Evolutionary conservation across 2,888 invertebrate genomes (phyloP).

Genomic region (Coelinius sp.): DNA sequence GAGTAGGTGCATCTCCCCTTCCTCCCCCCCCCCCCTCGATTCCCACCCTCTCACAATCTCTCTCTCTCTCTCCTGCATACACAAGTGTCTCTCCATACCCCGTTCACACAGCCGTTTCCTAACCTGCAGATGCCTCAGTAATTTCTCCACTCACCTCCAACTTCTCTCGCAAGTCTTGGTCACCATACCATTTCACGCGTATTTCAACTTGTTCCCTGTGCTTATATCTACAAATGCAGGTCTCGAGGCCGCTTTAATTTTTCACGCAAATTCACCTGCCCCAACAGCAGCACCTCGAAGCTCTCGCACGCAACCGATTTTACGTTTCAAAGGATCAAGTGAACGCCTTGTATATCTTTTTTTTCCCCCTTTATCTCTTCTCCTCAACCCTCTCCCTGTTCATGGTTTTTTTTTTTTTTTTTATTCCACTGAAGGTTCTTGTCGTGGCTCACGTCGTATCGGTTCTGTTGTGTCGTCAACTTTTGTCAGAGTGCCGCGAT

Average conservation of each 20-base stretch:
- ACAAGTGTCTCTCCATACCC: conserved; percentile 27
- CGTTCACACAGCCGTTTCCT: conserved; percentile 17
- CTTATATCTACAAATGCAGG: not conserved
- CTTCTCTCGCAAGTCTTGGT: not conserved
- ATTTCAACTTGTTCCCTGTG: not conserved
- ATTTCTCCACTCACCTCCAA: conserved; percentile 9
- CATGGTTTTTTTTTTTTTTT: not conserved
- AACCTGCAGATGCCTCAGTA: conserved; percentile 32
- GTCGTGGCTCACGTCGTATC: conserved; percentile 27
- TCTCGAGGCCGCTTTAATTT: conserved; percentile 5
- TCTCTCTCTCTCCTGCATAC: conserved; percentile 21
- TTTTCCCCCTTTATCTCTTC: not conserved
- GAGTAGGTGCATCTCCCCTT: conserved; percentile 57
- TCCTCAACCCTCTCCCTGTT: not conserved
- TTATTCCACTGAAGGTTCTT: not conserved
- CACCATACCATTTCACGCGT: conserved; percentile 8
- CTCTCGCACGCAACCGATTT: conserved; percentile 17
- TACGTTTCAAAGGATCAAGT: conserved; percentile 11
- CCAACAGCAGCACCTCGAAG: not conserved
- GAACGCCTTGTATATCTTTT: conserved; percentile 18
- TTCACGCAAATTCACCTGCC: conserved; percentile 28
- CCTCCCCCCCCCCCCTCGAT: conserved; percentile 45
- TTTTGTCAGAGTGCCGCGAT: conserved; percentile 33
- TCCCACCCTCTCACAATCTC: too few species aligned
- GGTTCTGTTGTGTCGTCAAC: conserved; percentile 39